These are phyloP conservation scores for Sebastes ruberrimus DNA, from an alignment of 2,797 vertebrate genomes.

Conservation along the genomic window DNA sequence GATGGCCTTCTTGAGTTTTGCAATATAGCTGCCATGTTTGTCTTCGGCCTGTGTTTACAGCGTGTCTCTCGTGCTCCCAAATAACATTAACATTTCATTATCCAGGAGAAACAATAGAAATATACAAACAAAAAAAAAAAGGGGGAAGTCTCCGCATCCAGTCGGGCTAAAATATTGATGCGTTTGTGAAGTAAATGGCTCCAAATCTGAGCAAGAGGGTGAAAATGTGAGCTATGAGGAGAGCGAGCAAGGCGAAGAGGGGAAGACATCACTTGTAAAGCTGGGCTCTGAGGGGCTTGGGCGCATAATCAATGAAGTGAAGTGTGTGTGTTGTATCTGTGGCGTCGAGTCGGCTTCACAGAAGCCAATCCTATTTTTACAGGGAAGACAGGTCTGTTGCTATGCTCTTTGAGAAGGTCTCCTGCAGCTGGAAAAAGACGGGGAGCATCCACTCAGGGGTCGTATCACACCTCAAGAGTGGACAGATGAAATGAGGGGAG, in stretches of 20 bases:
- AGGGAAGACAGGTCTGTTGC: conserved; percentile 83
- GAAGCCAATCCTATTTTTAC: conserved; percentile 85
- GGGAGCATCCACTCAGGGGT: conserved; percentile 47
- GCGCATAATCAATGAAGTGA: conserved; percentile 84
- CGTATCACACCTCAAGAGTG: conserved; percentile 71
- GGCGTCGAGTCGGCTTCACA: conserved; percentile 70
- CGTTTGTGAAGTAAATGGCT: conserved; percentile 70
- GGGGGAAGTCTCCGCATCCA: conserved; percentile 47
- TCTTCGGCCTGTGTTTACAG: conserved; percentile 50
- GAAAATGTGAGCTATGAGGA: conserved; percentile 66
- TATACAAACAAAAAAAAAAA: conserved; percentile 44
- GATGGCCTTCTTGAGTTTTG: conserved; percentile 14
- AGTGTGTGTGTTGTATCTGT: conserved; percentile 79
- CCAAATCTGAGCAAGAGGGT: conserved; percentile 65
- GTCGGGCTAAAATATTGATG: conserved; percentile 78
- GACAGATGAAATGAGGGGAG: conserved; percentile 49
- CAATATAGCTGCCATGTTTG: conserved; percentile 26
- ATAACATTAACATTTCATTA: conserved; percentile 79
- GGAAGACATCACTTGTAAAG: conserved; percentile 78
- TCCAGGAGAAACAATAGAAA: conserved; percentile 70
- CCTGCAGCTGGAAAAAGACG: conserved; percentile 52
- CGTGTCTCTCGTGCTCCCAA: conserved; percentile 41
- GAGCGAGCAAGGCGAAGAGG: conserved; percentile 52
- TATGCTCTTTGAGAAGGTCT: conserved; percentile 81
- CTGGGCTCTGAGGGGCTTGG: conserved; percentile 74